Conservation (phyloP, 2,797 vertebrate genomes). For the Tinamus major region DNA sequence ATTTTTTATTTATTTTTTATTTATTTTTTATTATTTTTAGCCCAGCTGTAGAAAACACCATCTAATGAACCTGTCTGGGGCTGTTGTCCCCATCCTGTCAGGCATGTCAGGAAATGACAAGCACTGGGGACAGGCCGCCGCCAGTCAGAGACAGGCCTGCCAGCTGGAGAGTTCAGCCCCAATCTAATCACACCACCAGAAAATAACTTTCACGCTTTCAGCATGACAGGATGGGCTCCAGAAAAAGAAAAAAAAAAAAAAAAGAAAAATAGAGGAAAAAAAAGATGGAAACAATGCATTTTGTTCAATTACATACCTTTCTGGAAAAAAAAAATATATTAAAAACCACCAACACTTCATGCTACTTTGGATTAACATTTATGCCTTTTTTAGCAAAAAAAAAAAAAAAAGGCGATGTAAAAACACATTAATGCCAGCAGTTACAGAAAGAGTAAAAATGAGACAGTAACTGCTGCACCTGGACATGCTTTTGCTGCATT, state of each 20-base stretch:
- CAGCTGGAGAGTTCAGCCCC: constrained; percentile 99
- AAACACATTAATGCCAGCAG: neutral
- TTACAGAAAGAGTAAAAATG: neutral
- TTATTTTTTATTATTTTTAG: constrained; percentile 84
- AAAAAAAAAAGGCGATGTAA: neutral
- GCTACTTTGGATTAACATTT: constrained; percentile 73
- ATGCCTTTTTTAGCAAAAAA: constrained; percentile 67
- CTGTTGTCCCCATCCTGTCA: constrained; percentile 99
- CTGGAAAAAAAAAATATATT: constrained; percentile 25
- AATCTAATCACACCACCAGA: constrained; percentile 99
- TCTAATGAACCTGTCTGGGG: constrained; percentile 99
- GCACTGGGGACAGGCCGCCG: constrained; percentile 95
- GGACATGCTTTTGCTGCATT: neutral
- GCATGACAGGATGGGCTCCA: constrained; percentile 84
- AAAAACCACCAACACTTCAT: constrained; percentile 18
- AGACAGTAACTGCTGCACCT: neutral
- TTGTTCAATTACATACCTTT: constrained; percentile 81
- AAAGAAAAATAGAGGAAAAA: neutral
- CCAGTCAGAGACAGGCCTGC: constrained; percentile 99
- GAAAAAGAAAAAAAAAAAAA: constrained; percentile 69
- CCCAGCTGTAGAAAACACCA: constrained; percentile 99
- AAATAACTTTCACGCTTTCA: constrained; percentile 88
- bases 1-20: constrained; percentile 65
- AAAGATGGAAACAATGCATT: constrained; percentile 82
- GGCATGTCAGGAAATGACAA: constrained; percentile 98